phyloP scores from a whole-genome alignment of 1,140 invertebrate genomes.

The Calliopsis andreniformis region DNA sequence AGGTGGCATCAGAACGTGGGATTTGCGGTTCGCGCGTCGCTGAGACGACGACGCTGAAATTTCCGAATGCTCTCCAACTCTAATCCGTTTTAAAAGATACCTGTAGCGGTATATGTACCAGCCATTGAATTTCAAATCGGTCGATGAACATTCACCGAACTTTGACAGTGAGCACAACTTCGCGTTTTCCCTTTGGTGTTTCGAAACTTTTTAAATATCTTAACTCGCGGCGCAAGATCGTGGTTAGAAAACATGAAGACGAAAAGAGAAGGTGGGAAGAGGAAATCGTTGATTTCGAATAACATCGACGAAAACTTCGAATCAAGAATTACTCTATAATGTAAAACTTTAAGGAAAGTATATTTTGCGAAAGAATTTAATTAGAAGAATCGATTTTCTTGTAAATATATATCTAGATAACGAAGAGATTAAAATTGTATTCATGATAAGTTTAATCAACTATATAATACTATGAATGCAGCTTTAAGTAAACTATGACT shows the following conservation, averaged over 20 bases:
- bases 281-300: too few relatives aligned
- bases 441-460: too few relatives aligned
- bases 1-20: neutral
- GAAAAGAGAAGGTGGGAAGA: too few relatives aligned
- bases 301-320: neutral
- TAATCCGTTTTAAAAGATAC: slow-evolving; percentile 40
- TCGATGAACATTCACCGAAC: slow-evolving; percentile 12
- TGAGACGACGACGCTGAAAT: slow-evolving; percentile 16
- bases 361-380: too few relatives aligned
- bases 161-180: slow-evolving; percentile 3
- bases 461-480: too few relatives aligned
- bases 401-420: too few relatives aligned
- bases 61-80: slow-evolving; percentile 16
- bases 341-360: neutral
- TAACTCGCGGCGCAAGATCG: neutral
- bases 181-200: neutral
- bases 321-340: too few relatives aligned
- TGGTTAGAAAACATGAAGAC: neutral
- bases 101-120: neutral
- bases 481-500: too few relatives aligned
- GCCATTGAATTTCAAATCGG: slow-evolving; percentile 38
- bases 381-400: too few relatives aligned
- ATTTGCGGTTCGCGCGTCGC: neutral
- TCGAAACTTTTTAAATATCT: slow-evolving; percentile 38
- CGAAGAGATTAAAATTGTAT: too few relatives aligned